phyloP scores from a whole-genome alignment of 2,888 invertebrate species.

The Thecocarcelia acutangulata region DNA sequence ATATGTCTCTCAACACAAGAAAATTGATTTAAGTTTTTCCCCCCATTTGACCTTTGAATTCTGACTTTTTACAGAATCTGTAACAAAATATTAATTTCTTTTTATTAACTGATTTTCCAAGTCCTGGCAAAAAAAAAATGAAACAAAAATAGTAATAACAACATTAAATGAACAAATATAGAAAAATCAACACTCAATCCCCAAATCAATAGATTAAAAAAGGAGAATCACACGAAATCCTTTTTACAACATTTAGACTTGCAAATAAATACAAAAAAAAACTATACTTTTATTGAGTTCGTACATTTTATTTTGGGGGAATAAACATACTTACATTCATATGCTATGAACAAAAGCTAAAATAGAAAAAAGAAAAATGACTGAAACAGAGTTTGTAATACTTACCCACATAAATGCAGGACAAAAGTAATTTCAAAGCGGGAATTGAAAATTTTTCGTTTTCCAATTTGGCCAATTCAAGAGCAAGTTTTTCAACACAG shows the following conservation, averaged over 20 bases:
- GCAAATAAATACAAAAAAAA: neutral
- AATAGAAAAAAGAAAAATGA: conserved; percentile 25
- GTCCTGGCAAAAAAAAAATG: neutral
- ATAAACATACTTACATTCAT: conserved; percentile 4
- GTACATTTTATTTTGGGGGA: neutral
- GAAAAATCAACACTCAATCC: conserved; percentile 54
- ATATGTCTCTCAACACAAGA: neutral
- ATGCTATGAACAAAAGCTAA: neutral
- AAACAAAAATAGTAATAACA: conserved; percentile 12
- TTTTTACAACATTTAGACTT: conserved; percentile 45
- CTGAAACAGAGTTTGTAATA: conserved; percentile 68
- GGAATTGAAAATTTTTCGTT: conserved; percentile 87
- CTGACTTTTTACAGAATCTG: neutral
- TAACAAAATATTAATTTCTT: conserved; percentile 19
- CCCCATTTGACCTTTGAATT: neutral
- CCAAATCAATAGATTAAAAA: conserved; percentile 63
- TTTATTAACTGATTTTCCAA: conserved; percentile 20
- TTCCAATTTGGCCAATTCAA: conserved; percentile 86
- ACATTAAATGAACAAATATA: conserved; percentile 32
- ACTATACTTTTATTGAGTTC: conserved; percentile 1
- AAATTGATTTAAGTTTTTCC: neutral
- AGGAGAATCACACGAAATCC: conserved; percentile 36
- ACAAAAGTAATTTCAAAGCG: conserved; percentile 88
- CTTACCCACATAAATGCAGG: conserved; percentile 89
- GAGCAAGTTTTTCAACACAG: conserved; percentile 86